Percentiles rank a stretch among this genome's conserved stretches.
phyloP scores from a whole-genome alignment of 2,113 vertebrate species.

The Leiothrix lutea region DNA sequence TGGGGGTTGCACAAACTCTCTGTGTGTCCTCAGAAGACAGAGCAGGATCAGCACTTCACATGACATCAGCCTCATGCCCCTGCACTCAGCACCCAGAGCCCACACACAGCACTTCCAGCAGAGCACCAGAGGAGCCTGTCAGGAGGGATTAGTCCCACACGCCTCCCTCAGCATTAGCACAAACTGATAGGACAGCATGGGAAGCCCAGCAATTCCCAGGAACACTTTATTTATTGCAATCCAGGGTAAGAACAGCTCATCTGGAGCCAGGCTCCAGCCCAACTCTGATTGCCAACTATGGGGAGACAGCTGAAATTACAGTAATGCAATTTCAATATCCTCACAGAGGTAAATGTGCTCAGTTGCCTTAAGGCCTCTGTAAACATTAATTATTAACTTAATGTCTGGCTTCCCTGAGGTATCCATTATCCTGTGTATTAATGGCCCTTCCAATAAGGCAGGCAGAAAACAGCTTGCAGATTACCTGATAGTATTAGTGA shows the following conservation, averaged over 20 bases:
- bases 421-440: slow-evolving; percentile 66
- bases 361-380: slow-evolving; percentile 57
- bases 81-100: neutral
- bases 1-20: neutral
- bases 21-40: neutral
- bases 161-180: neutral
- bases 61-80: neutral
- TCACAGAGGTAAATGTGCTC: slow-evolving; percentile 60
- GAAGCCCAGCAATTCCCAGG: neutral
- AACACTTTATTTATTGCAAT: neutral
- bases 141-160: neutral
- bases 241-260: neutral
- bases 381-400: slow-evolving; percentile 74
- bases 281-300: neutral
- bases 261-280: neutral
- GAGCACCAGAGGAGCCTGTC: neutral
- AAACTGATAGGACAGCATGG: neutral
- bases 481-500: slow-evolving; percentile 64
- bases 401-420: slow-evolving; percentile 62
- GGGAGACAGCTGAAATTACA: slow-evolving; percentile 13
- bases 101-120: rapidly evolving
- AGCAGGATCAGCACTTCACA: neutral
- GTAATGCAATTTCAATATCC: neutral
- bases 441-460: slow-evolving; percentile 34
- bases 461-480: slow-evolving; percentile 70